These are phyloP conservation scores for Oxygymnocypris stewartii DNA, from an alignment of 2,113 vertebrate species.

Conservation along the genomic window DNA sequence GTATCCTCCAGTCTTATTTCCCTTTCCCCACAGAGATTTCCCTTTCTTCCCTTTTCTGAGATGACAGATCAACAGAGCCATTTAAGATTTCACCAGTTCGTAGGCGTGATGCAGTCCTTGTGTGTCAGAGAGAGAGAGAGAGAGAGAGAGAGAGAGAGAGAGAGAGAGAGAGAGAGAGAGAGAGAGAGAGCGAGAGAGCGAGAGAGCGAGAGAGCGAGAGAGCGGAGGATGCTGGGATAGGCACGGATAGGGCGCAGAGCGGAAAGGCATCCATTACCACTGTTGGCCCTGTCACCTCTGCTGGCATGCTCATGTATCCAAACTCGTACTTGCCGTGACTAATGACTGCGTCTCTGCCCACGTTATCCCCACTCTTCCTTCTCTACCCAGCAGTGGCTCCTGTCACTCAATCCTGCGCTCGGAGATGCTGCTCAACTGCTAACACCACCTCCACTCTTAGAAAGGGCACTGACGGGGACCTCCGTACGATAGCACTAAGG, in stretches of 20 bases:
- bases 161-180: background rate
- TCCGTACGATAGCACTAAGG: background rate
- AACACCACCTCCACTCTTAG: conserved; percentile 1
- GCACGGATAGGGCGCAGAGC: background rate
- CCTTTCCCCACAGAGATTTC: background rate
- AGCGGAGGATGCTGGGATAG: background rate
- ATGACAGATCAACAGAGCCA: conserved; percentile 12
- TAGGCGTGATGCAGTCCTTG: background rate
- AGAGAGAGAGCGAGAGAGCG: background rate
- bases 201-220: background rate
- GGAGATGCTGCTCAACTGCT: background rate
- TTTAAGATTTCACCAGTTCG: conserved; percentile 28
- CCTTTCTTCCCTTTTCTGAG: conserved; percentile 29
- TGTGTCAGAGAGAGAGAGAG: background rate
- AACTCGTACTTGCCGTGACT: conserved; percentile 38
- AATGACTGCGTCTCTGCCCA: conserved; percentile 40
- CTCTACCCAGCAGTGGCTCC: conserved; percentile 25
- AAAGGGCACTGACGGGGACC: background rate
- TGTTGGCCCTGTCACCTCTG: conserved; percentile 25
- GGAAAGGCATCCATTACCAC: conserved; percentile 40
- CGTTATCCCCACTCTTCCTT: conserved; percentile 14
- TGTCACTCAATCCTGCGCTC: conserved; percentile 17
- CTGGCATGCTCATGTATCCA: conserved; percentile 45
- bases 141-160: too few relatives aligned
- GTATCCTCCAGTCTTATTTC: conserved; percentile 20